Evolutionary conservation across 1,140 invertebrate species (phyloP), one percentile per base, ranked within the genome.

Genomic region (Hypsibius dujardini): DNA sequence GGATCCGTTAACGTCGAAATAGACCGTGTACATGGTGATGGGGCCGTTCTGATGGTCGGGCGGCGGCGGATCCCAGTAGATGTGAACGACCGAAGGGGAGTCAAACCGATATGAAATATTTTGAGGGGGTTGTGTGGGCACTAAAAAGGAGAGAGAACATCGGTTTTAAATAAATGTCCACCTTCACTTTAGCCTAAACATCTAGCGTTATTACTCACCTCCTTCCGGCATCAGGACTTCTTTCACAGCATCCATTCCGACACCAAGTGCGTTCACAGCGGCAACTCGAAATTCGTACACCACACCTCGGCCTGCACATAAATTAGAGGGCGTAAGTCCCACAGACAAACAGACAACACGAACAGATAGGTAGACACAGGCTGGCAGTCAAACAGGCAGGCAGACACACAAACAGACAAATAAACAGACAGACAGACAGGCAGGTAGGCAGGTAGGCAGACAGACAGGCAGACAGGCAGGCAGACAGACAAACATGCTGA

Each of bases 201-300:
- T n/a, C n/a, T n/a, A n/a, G n/a, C n/a, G n/a, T 14, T 2, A 42
- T 45, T 70, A 72, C 73, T 76, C 76, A 82, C 81, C 76, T 77
- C 91, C 92, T 83, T 96, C 94, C 0, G 92, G 92, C 3, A 92
- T 96, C 59, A 86, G 85, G 79, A 92, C 88, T 75, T 87, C 88
- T 75, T 87, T 87, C 0, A 94, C 87, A 0, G 88, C 87, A 78
- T 96, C 91, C 79, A 96, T 91, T 1, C 94, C 94, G 76, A 87
- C 89, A 50, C 92, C 93, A 46, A 95, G 88, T 71, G 88, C 84
- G 81, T 96, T 98, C 76, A 87, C 87, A 1, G 91, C 94, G 1
- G 92, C 87, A 1, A 98, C 86, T 73, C 91, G 84, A 77, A 96
- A 95, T 79, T 97, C 93, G 79, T 97, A 97, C 73, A 90, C 88